Evolutionary conservation across 2,113 vertebrate species (phyloP).

Genomic region (Lathamus discolor): DNA sequence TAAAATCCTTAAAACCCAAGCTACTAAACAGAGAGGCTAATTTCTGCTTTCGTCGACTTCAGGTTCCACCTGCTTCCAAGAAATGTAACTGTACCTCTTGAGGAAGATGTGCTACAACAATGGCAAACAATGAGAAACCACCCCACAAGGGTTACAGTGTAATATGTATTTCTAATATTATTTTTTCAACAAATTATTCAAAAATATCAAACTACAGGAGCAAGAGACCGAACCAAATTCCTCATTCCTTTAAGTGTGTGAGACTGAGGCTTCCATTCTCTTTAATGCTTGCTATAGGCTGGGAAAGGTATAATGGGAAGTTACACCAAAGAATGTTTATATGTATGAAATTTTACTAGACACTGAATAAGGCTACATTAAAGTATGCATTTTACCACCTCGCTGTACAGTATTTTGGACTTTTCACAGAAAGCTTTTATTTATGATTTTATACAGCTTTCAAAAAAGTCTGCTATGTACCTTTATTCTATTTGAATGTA

Average conservation of each 20-base stretch:
- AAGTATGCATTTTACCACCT: not conserved
- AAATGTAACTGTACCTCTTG: not conserved
- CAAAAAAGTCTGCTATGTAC: rapidly evolving
- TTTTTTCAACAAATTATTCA: not conserved
- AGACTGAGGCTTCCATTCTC: not conserved
- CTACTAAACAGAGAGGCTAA: not conserved
- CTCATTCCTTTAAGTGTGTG: rapidly evolving
- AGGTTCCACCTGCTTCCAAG: not conserved
- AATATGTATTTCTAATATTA: not conserved
- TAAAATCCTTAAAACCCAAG: not conserved
- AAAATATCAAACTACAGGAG: not conserved
- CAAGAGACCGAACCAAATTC: rapidly evolving
- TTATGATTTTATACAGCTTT: not conserved
- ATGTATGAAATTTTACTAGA: not conserved
- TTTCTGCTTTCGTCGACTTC: not conserved
- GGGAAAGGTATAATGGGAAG: not conserved
- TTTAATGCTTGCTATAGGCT: rapidly evolving
- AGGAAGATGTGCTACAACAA: not conserved
- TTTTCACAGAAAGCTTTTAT: not conserved
- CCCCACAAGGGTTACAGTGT: rapidly evolving
- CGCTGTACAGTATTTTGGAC: not conserved
- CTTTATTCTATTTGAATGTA: not conserved
- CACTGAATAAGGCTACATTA: no score
- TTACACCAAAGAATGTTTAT: not conserved
- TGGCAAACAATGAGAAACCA: not conserved